Evolutionary conservation across 2,113 vertebrate species (phyloP).

Genomic region (Bujurquina vittata): DNA sequence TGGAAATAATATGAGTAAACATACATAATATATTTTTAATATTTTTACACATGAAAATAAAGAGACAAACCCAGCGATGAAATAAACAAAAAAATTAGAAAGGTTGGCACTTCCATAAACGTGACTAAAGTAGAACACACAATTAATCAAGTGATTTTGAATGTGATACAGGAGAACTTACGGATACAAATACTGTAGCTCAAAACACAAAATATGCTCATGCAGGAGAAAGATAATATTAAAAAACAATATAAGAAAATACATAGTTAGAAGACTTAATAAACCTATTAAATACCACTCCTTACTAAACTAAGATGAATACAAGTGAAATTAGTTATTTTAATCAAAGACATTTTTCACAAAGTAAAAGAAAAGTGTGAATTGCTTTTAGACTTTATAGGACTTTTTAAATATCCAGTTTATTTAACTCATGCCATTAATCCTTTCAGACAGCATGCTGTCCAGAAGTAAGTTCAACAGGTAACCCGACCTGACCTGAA

Average conservation of each 20-base stretch:
- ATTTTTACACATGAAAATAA: no score
- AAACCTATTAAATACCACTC: no score
- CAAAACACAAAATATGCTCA: no score
- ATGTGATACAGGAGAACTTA: background rate
- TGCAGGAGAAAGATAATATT: no score
- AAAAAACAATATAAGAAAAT: background rate
- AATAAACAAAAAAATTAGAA: no score
- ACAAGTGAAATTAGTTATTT: background rate
- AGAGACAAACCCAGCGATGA: no score
- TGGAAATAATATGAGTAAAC: background rate
- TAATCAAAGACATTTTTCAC: background rate
- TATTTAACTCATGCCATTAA: background rate
- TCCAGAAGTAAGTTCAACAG: background rate
- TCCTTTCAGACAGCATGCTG: background rate
- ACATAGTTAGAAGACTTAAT: background rate
- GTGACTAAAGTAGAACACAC: background rate
- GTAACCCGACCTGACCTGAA: background rate
- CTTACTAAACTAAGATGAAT: background rate
- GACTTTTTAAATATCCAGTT: background rate
- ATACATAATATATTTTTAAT: no score
- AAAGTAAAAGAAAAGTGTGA: background rate
- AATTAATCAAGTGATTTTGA: background rate
- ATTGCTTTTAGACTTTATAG: background rate
- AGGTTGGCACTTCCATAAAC: no score
- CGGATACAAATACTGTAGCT: no score